phyloP scores from a whole-genome alignment of 2,113 vertebrate species.

The Chionomys nivalis region DNA sequence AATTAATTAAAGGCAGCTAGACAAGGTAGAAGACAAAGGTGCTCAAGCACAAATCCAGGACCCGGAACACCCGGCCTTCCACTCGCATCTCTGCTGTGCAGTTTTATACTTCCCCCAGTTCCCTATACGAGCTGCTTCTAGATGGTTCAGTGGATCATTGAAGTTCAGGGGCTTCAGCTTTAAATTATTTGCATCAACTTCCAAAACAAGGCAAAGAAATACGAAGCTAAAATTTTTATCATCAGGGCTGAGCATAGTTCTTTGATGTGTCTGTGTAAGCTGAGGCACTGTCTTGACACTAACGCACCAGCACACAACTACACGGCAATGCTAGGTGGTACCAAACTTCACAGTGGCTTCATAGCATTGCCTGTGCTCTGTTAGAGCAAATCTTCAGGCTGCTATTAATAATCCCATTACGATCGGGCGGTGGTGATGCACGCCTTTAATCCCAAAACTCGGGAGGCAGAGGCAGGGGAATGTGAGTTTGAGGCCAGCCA shows the following conservation, averaged over 20 bases:
- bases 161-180: not conserved
- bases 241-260: conserved; percentile 2
- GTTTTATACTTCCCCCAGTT: conserved; percentile 15
- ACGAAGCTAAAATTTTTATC: not conserved
- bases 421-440: not conserved
- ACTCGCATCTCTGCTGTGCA: not conserved
- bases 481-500: no score
- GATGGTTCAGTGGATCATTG: not conserved
- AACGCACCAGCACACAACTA: not conserved
- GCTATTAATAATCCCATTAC: not conserved
- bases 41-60: conserved; percentile 57
- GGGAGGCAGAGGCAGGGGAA: no score
- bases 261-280: conserved; percentile 11
- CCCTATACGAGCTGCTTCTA: conserved; percentile 11
- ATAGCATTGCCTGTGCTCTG: not conserved
- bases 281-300: not conserved
- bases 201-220: not conserved
- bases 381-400: conserved; percentile 23
- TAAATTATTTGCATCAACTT: not conserved
- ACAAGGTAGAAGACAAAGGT: conserved; percentile 34
- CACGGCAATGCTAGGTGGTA: not conserved
- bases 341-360: not conserved
- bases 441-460: no score
- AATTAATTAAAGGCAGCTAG: not conserved
- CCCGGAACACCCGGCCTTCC: not conserved